These are phyloP conservation scores for Cepaea hortensis DNA, from an alignment of 2,888 invertebrate genomes.

Conservation along the genomic window DNA sequence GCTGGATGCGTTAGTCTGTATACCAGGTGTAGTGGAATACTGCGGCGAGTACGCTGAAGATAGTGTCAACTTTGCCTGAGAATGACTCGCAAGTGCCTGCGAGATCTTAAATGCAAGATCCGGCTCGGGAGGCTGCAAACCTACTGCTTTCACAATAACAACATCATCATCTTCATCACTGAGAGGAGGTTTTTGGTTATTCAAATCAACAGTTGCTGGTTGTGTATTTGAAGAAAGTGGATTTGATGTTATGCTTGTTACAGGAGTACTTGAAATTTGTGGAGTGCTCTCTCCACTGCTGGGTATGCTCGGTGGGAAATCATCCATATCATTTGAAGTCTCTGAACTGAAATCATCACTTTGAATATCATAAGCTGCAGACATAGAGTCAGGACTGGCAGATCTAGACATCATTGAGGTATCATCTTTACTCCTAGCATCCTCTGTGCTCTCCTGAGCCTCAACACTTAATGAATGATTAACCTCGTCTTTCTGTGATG, in stretches of 20 bases:
- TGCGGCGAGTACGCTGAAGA: neutral
- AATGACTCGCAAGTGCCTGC: neutral
- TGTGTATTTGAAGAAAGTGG: neutral
- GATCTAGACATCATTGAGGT: slow-evolving; percentile 37
- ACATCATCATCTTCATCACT: slow-evolving; percentile 47
- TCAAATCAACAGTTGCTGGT: too few species aligned
- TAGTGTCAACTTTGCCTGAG: neutral
- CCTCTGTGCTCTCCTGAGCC: slow-evolving; percentile 6
- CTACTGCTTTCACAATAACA: slow-evolving; percentile 43
- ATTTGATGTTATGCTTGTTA: neutral
- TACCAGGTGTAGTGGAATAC: neutral
- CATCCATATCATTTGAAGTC: slow-evolving; percentile 46
- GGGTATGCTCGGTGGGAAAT: neutral
- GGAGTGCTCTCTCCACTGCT: neutral
- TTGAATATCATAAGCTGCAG: slow-evolving; percentile 51
- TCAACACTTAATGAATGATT: neutral
- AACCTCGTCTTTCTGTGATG: neutral
- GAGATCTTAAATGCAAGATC: slow-evolving; percentile 4
- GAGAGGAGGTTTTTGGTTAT: too few species aligned
- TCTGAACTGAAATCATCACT: slow-evolving; percentile 54
- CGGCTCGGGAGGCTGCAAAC: slow-evolving; percentile 36
- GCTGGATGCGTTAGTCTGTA: neutral
- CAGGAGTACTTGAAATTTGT: neutral
- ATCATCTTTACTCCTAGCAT: slow-evolving; percentile 4
- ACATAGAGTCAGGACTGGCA: slow-evolving; percentile 46